phyloP scores from a whole-genome alignment of 2,797 vertebrate species.

The Mus spretus region DNA sequence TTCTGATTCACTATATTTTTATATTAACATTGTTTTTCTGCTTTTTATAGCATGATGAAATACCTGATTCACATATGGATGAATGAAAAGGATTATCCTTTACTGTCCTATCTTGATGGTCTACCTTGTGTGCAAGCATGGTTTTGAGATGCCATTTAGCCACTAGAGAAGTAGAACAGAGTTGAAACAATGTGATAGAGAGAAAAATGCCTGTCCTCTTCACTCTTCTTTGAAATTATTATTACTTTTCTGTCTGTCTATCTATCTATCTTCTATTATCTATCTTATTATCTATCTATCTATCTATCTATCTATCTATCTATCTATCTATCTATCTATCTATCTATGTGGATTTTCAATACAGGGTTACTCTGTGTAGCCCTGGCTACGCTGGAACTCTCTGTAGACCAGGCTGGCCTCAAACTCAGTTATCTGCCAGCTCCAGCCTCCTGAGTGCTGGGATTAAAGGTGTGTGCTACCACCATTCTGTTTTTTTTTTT shows the following conservation, averaged over 20 bases:
- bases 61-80: background rate
- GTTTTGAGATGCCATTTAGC: background rate
- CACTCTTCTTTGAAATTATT: background rate
- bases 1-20: background rate
- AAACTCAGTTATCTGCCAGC: background rate
- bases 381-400: background rate
- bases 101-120: background rate
- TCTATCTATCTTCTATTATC: background rate
- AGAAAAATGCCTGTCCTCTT: background rate
- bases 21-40: conserved; percentile 37
- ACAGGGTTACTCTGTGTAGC: background rate
- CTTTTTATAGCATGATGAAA: background rate
- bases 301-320: background rate
- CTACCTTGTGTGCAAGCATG: background rate
- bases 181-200: background rate
- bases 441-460: background rate
- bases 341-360: background rate
- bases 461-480: background rate
- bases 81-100: conserved; percentile 30
- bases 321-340: background rate
- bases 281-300: background rate
- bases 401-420: background rate
- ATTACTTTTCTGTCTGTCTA: background rate
- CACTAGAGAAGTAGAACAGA: background rate
- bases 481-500: background rate